Conservation (phyloP, 2,113 vertebrate species). For the Psilopogon haemacephalus region DNA sequence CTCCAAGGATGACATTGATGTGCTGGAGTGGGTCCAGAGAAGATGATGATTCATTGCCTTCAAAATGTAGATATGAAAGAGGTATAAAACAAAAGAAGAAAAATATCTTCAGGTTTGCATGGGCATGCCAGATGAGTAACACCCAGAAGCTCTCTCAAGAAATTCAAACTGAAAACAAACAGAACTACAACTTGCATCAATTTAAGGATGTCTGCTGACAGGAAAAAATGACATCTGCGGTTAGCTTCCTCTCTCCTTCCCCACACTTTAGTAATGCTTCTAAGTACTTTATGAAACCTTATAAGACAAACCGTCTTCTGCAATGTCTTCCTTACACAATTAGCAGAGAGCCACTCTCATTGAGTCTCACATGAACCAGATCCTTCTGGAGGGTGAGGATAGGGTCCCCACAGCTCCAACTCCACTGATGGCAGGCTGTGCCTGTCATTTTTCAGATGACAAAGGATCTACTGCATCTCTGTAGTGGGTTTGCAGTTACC, state of each 20-base stretch:
- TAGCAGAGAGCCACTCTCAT: neutral
- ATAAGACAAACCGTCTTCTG: too few species aligned
- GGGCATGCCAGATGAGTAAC: neutral
- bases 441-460: neutral
- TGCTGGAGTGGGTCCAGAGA: too few species aligned
- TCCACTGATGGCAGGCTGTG: neutral
- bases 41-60: neutral
- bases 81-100: neutral
- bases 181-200: neutral
- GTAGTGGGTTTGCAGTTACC: too few species aligned
- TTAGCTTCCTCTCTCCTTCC: neutral
- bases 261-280: neutral
- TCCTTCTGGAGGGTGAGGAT: neutral
- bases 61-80: neutral
- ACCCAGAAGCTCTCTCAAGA: neutral
- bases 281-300: neutral
- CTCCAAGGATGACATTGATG: too few species aligned
- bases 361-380: neutral
- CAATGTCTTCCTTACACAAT: neutral
- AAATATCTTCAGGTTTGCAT: neutral
- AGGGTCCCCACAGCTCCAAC: fast-evolving
- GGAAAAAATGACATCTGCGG: neutral
- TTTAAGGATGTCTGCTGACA: neutral
- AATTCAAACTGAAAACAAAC: neutral
- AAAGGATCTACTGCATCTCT: neutral